phyloP scores from a whole-genome alignment of 2,888 invertebrate species.

The Leptura quadrifasciata region DNA sequence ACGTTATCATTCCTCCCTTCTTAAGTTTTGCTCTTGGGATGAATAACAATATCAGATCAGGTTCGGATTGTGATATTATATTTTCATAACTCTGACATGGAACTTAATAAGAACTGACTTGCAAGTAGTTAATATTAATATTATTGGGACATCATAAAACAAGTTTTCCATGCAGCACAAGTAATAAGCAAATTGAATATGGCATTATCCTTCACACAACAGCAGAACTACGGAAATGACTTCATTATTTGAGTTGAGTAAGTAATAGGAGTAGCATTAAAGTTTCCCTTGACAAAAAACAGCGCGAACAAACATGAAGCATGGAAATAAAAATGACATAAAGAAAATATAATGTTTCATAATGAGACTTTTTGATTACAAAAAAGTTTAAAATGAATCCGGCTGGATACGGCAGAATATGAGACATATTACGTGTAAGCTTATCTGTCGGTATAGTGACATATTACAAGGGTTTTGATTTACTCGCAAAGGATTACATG shows the following conservation, averaged over 20 bases:
- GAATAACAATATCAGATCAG: too few species aligned
- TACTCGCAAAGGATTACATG: conserved; percentile 62
- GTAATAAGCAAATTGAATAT: neutral
- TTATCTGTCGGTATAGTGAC: conserved; percentile 51
- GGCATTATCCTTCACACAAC: neutral
- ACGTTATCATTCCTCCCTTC: too few species aligned
- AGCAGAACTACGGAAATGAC: neutral
- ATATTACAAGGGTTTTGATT: conserved; percentile 54
- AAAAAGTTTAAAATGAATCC: conserved; percentile 36
- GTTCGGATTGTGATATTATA: too few species aligned
- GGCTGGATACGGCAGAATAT: conserved; percentile 30
- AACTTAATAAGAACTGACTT: too few species aligned
- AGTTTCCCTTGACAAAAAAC: neutral
- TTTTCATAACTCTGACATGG: too few species aligned
- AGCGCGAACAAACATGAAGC: neutral
- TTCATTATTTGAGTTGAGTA: neutral
- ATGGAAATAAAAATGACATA: neutral
- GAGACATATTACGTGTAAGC: conserved; percentile 33
- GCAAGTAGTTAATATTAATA: too few species aligned
- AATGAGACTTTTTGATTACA: conserved; percentile 35
- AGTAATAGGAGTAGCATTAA: neutral
- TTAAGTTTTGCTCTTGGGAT: too few species aligned
- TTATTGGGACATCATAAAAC: too few species aligned
- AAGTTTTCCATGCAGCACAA: neutral
- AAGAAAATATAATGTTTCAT: conserved; percentile 32